Conservation (phyloP, 53 echinoderm and acorn worm species). For the Echinometra lucunter region DNA sequence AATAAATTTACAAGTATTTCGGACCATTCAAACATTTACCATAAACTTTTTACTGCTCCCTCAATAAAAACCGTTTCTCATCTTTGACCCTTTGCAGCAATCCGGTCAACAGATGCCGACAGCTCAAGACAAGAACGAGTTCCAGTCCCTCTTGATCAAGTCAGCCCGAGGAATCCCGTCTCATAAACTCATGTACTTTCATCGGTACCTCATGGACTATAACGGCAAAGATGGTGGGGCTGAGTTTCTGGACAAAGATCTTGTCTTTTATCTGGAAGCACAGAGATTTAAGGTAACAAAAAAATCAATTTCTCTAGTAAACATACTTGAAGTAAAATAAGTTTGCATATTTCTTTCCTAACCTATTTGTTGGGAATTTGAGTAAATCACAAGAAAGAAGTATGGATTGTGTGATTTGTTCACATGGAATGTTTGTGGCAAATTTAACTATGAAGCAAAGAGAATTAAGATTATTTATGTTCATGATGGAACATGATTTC, state of each 20-base stretch:
- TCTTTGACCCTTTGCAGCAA: slow-evolving; percentile 72
- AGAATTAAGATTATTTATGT: too few relatives aligned
- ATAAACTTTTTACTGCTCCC: neutral
- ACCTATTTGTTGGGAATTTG: too few relatives aligned
- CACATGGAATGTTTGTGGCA: too few relatives aligned
- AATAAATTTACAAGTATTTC: too few relatives aligned
- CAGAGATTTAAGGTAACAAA: slow-evolving; percentile 91
- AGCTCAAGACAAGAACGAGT: slow-evolving; percentile 94
- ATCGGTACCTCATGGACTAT: slow-evolving; percentile 92
- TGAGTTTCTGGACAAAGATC: slow-evolving; percentile 86
- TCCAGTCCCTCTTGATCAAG: slow-evolving; percentile 82
- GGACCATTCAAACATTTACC: too few relatives aligned
- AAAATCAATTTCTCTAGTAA: too few relatives aligned
- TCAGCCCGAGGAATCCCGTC: slow-evolving; percentile 84
- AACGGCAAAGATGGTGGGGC: slow-evolving; percentile 89
- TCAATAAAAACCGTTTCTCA: neutral
- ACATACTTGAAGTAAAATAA: too few relatives aligned
- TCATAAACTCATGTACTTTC: slow-evolving; percentile 89
- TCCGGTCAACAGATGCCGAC: slow-evolving; percentile 96
- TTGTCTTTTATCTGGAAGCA: slow-evolving; percentile 91
- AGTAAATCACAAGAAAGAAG: too few relatives aligned
- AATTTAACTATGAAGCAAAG: too few relatives aligned
- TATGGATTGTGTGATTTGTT: too few relatives aligned
- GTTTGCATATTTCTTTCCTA: too few relatives aligned
- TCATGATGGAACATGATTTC: too few relatives aligned